Conservation (phyloP, 2,797 vertebrate species). For the Melanotaenia nigrans region DNA sequence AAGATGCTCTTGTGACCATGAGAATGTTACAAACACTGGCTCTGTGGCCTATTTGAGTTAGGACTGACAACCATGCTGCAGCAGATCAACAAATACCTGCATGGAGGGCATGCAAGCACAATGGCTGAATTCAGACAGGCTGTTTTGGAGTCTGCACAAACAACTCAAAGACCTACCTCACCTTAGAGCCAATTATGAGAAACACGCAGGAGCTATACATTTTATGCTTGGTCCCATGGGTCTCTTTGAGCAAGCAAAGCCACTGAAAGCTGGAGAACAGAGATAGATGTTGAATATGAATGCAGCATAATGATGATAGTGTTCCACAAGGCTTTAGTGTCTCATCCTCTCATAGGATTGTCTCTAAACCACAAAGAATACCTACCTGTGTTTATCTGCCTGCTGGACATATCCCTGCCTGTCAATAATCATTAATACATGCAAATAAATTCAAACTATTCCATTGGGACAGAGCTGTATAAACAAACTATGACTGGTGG, state of each 20-base stretch:
- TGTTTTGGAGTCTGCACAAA: slow-evolving; percentile 53
- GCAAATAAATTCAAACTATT: slow-evolving; percentile 34
- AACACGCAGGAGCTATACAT: slow-evolving; percentile 53
- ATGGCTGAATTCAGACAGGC: slow-evolving; percentile 59
- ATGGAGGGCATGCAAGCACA: slow-evolving; percentile 47
- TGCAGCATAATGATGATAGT: slow-evolving; percentile 60
- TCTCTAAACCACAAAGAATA: slow-evolving; percentile 17
- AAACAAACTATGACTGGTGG: background rate
- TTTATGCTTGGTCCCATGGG: slow-evolving; percentile 62
- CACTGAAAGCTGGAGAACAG: slow-evolving; percentile 42
- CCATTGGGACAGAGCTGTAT: slow-evolving; percentile 1
- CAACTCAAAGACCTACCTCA: slow-evolving; percentile 59
- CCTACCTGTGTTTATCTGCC: slow-evolving; percentile 27
- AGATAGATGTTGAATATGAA: slow-evolving; percentile 38
- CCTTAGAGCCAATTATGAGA: slow-evolving; percentile 75
- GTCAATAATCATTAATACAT: slow-evolving; percentile 47
- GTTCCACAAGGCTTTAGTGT: slow-evolving; percentile 41
- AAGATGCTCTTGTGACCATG: slow-evolving; percentile 18
- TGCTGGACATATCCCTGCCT: background rate
- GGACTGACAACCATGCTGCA: slow-evolving; percentile 42
- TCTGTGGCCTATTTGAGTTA: slow-evolving; percentile 12
- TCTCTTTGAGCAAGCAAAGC: slow-evolving; percentile 48
- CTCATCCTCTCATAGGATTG: slow-evolving; percentile 39
- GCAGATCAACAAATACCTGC: slow-evolving; percentile 42
- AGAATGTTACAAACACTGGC: slow-evolving; percentile 8